Evolutionary conservation across 1,140 invertebrate species (phyloP).

Genomic region (Popillia japonica): DNA sequence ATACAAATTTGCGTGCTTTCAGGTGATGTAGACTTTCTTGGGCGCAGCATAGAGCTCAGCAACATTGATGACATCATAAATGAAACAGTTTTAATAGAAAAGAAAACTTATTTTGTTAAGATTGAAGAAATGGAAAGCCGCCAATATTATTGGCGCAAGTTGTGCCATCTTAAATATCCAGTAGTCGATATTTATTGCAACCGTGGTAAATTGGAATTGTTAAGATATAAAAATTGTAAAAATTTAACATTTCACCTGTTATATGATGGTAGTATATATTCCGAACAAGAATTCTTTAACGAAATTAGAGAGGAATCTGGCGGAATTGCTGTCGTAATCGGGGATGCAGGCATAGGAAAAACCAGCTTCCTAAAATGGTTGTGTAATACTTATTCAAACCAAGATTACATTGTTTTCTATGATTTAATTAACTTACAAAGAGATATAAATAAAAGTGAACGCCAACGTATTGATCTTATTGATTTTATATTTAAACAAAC

Average conservation of each 20-base stretch:
- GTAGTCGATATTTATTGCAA: not conserved
- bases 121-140: not conserved
- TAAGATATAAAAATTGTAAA: not conserved
- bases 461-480: not conserved
- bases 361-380: not conserved
- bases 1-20: not conserved
- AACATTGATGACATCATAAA: not conserved
- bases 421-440: not conserved
- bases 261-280: not conserved
- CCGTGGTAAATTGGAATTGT: not conserved
- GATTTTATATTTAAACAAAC: not conserved
- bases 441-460: not conserved
- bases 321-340: not conserved
- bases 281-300: not conserved
- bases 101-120: not conserved
- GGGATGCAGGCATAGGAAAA: conserved; percentile 6
- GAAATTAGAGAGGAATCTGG: not conserved
- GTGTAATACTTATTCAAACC: not conserved
- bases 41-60: not conserved
- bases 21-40: not conserved
- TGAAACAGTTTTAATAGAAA: not conserved
- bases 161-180: not conserved
- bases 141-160: not conserved
- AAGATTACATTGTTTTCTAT: not conserved
- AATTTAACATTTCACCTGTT: not conserved